Base-by-base conservation (phyloP, 2,888 invertebrate species). In the Trichogramma dendrolimi region DNA sequence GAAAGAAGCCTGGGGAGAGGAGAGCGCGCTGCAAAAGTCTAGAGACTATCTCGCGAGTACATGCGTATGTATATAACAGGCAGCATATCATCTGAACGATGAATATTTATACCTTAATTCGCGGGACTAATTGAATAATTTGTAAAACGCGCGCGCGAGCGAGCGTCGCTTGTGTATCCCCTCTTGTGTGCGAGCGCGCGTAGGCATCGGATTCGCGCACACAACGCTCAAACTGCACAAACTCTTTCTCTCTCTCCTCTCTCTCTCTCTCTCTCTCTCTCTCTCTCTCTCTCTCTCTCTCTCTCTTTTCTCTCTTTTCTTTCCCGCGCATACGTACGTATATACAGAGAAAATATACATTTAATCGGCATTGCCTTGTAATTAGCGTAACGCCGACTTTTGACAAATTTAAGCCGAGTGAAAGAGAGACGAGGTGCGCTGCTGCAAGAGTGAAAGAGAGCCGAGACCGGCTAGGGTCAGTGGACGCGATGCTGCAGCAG, bases 71-170 rank as follows among this genome's bases (percentile, higher is more conserved):
- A 27, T 27, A 27, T 27, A 27, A 27, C 27, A 27, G 27, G 27
- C 27, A 27, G 27, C 27, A 46, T 76, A 76, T 78, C 77, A 73
- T 70, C 27, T 27, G 69, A 69, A 68, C 76, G 75, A 78, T 78
- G 78, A 78, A 78, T 78, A 79, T 78, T 76, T 77, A 79, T 79
- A 77, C 77, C 76, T 79, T 78, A 79, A 78, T 79, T 78, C 78
- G 77, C 78, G 74, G 72, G 78, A 77, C 78, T 79, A 79, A 79
- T 79, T 78, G 79, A 79, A 79, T 79, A 79, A 79, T 79, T 79
- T 79, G 79, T 79, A 78, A 79, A 79, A 75, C 78, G 77, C 71
- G 71, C 66, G 70, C 68, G 70, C 51, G 53, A 42, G 51, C 71
- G 71, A 69, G 68, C 61, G 60, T 46, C 54, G 48, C 49, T 60